Evolutionary conservation across 2,113 vertebrate genomes (phyloP), one percentile per base, ranked within the genome.

Genomic region (Neogale vison): DNA sequence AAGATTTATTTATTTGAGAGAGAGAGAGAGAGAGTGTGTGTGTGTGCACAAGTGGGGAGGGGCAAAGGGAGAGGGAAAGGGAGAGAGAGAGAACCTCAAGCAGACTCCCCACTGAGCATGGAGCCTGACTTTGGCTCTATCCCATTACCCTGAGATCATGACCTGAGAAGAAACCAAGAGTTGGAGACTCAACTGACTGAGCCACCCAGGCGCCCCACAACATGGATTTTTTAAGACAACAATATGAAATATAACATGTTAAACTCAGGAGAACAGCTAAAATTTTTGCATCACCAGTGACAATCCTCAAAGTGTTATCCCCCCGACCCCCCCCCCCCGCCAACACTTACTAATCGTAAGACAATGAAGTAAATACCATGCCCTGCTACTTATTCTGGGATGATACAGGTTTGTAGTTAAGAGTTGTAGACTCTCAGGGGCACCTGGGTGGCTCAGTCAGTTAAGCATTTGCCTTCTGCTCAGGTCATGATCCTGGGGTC

Each of bases 191-290:
- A 34, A 67, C 65, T 34, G 65, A 67, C 65, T 61, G 23, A n/a
- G 65, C 31, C 65, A 67, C 31, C 65, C 65, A 67, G 65, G 31
- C 14, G 17, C 31, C 31, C 17, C 65, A 69, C 14, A 97, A 31
- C 13, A 65, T 52, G 34, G 29, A 18, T 85, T 88, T 65, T 63
- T 88, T 82, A 3, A 21, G 47, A 31, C 10, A 95, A 29, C 80
- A 90, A 80, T 80, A 95, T 92, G 39, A 92, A 97, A 88, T 89
- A 17, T 76, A 61, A 31, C 71, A 45, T 36, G 20, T 88, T 95
- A 93, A 96, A 83, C 57, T 93, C 23, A 80, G 59, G 29, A 93
- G 29, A 59, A 88, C 52, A 94, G 29, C 14, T 92, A 65, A 45
- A 50, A n/a, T 63, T 92, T 91, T 96, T 88, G 57, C 42, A 59